phyloP scores from a whole-genome alignment of 2,888 invertebrate species.

The Morinoia aosen region DNA sequence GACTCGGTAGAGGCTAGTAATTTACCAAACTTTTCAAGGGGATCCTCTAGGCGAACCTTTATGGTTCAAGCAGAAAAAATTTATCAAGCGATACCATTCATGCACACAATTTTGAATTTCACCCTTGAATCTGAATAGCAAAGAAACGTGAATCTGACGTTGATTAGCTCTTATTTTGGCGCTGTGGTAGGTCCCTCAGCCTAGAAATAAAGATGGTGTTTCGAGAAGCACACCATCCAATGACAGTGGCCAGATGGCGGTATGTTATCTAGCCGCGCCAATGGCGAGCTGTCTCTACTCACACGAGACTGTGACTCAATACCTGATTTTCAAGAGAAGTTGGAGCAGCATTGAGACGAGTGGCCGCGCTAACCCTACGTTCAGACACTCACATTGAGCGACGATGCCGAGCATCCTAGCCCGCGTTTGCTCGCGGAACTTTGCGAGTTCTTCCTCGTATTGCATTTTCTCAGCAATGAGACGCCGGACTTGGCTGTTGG shows the following conservation, averaged over 20 bases:
- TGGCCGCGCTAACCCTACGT: background rate
- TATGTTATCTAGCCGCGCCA: background rate
- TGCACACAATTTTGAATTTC: background rate
- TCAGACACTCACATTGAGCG: constrained; percentile 87
- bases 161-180: background rate
- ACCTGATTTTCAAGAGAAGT: constrained; percentile 18
- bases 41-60: background rate
- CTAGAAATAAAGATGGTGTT: background rate
- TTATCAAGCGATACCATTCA: background rate
- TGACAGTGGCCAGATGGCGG: background rate
- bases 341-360: background rate
- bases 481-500: constrained; percentile 91
- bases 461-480: constrained; percentile 87
- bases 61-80: background rate
- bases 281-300: background rate
- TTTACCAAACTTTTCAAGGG: background rate
- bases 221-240: background rate
- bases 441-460: constrained; percentile 89
- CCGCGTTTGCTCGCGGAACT: constrained; percentile 86
- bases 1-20: background rate
- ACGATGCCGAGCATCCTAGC: constrained; percentile 88
- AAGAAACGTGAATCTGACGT: background rate
- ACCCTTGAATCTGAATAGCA: background rate
- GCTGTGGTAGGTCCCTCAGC: background rate
- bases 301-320: background rate